Base-by-base conservation (phyloP, 2,797 vertebrate species). In the Brachymystax lenok region DNA sequence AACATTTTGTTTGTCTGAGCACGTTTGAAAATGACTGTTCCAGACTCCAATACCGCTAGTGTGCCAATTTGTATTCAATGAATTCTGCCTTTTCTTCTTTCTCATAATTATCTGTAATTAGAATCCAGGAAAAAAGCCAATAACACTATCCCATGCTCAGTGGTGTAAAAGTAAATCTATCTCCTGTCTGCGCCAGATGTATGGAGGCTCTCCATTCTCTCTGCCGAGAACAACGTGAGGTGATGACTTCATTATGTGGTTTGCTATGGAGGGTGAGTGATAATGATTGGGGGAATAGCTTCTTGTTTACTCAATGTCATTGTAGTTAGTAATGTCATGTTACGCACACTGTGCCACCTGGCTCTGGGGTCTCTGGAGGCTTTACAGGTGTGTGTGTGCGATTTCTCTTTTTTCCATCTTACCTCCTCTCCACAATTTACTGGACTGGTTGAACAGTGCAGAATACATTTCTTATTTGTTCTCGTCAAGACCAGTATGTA, bases 1-100 rank as follows among this genome's bases (percentile, higher is more conserved):
- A 4, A 4, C n/a, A 21, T 27, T 70, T 75, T 72, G 68, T 68
- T 30, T 24, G 28, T 70, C 40, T 46, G 40, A 10, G 64, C 75
- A 84, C 84, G 83, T 88, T 89, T 80, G 77, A 10, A 83, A 86
- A 85, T 80, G 59, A 77, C 54, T 79, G 78, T 71, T 78, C 78
- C 73, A 78, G 77, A 66, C 71, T 82, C 80, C 75, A 61, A 73
- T 77, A 69, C 79, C 84, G 73, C 74, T 67, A 71, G 73, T 86
- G 83, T 80, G 84, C 77, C 79, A 86, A 75, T 88, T 90, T 92
- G 80, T 84, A 54, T 80, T 66, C 28, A 86, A 88, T 46, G 10
- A 46, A 86, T 82, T 69, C 68, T 24, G n/a, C 7, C 27, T n/a
- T 71, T 83, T 82, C 72, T 73, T 52, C 52, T 80, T 72, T 64